A percentile compares a stretch with the other conserved stretches of the same genome.
Conservation (phyloP, 1,140 invertebrate genomes). For the Asbolus verrucosus region DNA sequence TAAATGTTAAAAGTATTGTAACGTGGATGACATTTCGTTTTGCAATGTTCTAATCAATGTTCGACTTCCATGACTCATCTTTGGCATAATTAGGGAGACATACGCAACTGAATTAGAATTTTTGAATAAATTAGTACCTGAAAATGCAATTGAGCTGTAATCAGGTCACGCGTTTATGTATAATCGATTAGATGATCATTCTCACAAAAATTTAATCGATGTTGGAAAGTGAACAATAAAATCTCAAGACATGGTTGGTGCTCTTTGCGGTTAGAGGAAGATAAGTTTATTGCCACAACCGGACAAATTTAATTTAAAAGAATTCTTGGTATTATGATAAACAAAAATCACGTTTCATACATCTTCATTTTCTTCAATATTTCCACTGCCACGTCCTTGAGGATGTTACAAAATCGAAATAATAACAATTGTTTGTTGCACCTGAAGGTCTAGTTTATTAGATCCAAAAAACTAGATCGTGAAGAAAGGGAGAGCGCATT, state of each 20-base stretch:
- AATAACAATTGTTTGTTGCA: too few relatives aligned
- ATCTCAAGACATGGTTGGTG: constrained; percentile 19
- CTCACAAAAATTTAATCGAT: not conserved
- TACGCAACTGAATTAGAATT: not conserved
- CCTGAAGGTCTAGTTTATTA: too few relatives aligned
- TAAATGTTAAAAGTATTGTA: not conserved
- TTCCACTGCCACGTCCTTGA: too few relatives aligned
- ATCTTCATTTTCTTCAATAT: too few relatives aligned
- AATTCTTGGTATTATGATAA: too few relatives aligned
- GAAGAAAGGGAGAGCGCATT: too few relatives aligned
- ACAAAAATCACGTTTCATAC: too few relatives aligned
- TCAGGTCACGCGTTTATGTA: too few relatives aligned
- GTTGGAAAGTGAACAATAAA: not conserved
- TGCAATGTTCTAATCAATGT: not conserved
- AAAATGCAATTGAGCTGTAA: too few relatives aligned
- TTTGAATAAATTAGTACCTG: not conserved
- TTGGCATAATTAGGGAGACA: not conserved
- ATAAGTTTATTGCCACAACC: not conserved
- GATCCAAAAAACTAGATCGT: too few relatives aligned
- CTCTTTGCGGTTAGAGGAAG: constrained; percentile 15
- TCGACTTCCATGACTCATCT: constrained; percentile 6
- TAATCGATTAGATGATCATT: too few relatives aligned
- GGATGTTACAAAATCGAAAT: too few relatives aligned
- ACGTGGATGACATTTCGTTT: constrained; percentile 16
- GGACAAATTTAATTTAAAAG: not conserved